Conservation (phyloP, 30 jellyfish, hydroid and myxozoan genomes). For the Rhopilema esculentum region DNA sequence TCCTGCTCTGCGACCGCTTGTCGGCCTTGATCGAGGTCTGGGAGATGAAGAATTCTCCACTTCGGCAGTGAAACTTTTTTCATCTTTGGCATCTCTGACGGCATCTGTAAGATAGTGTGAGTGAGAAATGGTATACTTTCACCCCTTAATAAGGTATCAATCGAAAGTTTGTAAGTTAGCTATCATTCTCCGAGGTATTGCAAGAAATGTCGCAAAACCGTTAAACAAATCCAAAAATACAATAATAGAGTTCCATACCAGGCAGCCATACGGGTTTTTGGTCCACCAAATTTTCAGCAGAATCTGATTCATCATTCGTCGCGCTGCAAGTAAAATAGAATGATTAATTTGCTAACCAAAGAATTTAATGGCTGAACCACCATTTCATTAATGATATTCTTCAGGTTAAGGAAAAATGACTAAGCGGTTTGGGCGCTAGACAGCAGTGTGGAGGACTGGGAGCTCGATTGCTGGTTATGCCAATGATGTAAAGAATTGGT, state of each 20-base stretch:
- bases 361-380: not conserved
- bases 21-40: conserved; percentile 71
- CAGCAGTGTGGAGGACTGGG: no score
- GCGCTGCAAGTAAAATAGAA: not conserved
- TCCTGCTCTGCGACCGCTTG: conserved; percentile 80
- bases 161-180: no score
- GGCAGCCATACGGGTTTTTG: not conserved
- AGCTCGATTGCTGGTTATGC: no score
- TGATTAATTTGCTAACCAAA: not conserved
- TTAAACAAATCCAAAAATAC: not conserved
- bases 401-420: no score
- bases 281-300: not conserved
- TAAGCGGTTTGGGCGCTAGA: no score
- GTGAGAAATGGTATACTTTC: no score
- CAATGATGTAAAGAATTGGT: no score
- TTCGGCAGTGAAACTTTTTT: conserved; percentile 2
- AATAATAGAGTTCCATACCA: not conserved
- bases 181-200: no score
- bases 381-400: no score
- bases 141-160: no score
- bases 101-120: not conserved
- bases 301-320: not conserved
- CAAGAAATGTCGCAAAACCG: no score
- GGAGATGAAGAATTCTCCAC: not conserved
- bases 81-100: not conserved